Percentiles rank a stretch among this genome's conserved stretches.
Conservation (phyloP, 2,888 invertebrate species). For the Epinotia nisella region DNA sequence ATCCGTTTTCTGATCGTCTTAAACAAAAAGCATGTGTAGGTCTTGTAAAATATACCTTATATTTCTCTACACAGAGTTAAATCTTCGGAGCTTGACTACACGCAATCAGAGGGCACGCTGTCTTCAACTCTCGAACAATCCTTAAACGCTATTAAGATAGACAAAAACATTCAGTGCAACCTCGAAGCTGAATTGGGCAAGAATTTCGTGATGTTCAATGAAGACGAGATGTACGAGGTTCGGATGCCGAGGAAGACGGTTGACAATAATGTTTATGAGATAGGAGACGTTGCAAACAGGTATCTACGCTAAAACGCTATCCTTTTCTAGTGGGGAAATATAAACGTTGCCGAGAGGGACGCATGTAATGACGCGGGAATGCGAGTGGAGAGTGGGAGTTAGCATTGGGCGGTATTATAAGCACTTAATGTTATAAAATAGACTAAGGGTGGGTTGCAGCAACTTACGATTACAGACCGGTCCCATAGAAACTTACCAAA, state of each 20-base stretch:
- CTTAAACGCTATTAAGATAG: conserved; percentile 50
- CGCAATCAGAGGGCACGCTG: conserved; percentile 50
- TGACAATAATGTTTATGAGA: conserved; percentile 65
- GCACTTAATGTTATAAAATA: too few relatives aligned
- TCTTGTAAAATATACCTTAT: conserved; percentile 8
- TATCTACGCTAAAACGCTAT: conserved; percentile 58
- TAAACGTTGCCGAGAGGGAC: too few relatives aligned
- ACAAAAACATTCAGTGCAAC: conserved; percentile 71
- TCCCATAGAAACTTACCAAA: too few relatives aligned
- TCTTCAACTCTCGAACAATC: conserved; percentile 53
- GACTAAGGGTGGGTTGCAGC: too few relatives aligned
- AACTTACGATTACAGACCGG: too few relatives aligned
- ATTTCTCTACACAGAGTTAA: conserved; percentile 1
- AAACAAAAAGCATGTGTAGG: background rate
- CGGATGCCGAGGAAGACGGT: conserved; percentile 60
- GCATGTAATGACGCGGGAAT: too few relatives aligned
- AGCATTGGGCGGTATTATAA: too few relatives aligned
- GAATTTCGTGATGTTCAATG: conserved; percentile 73
- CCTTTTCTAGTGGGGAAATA: background rate
- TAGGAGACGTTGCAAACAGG: conserved; percentile 77
- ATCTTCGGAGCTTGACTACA: background rate
- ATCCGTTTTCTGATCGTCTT: too few relatives aligned
- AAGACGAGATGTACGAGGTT: conserved; percentile 62
- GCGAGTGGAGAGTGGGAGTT: too few relatives aligned
- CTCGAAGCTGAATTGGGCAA: conserved; percentile 66